phyloP scores from a whole-genome alignment of 2,888 invertebrate genomes.

The Cephalotes varians region DNA sequence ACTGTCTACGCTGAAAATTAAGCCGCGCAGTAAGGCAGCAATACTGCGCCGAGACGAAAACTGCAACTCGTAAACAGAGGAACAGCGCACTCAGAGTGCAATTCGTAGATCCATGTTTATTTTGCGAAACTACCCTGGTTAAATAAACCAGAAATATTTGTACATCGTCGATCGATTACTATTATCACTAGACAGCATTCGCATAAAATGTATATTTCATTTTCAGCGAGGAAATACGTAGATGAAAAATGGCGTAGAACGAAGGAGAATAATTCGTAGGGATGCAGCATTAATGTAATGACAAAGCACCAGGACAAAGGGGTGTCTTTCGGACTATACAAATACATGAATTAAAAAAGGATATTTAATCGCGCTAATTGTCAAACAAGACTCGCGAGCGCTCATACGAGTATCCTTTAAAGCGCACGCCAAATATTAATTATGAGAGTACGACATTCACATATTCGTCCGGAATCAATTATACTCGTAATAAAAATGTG shows the following conservation, averaged over 20 bases:
- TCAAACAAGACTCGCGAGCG: constrained; percentile 52
- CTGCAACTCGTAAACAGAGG: constrained; percentile 53
- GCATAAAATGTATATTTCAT: constrained; percentile 16
- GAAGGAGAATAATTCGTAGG: constrained; percentile 36
- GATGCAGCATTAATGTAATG: constrained; percentile 59
- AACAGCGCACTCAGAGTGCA: constrained; percentile 21
- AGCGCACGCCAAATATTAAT: constrained; percentile 53
- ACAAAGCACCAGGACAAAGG: constrained; percentile 51
- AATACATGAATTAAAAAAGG: constrained; percentile 60
- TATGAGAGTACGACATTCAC: constrained; percentile 31
- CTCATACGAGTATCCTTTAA: constrained; percentile 24
- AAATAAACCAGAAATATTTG: neutral
- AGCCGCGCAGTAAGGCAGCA: constrained; percentile 37
- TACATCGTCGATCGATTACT: neutral
- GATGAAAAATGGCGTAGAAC: neutral
- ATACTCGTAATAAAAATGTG: constrained; percentile 47
- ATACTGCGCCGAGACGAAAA: constrained; percentile 49
- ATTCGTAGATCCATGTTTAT: constrained; percentile 8
- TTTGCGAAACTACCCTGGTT: constrained; percentile 10
- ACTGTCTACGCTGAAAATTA: constrained; percentile 64
- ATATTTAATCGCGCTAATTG: constrained; percentile 64
- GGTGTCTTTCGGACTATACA: constrained; percentile 44
- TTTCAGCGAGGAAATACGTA: neutral
- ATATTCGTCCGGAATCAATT: constrained; percentile 37
- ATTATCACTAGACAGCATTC: neutral